Evolutionary conservation across 2,888 invertebrate genomes (phyloP), one percentile per base, ranked within the genome.

Genomic region (Neocrepidodera transversa): DNA sequence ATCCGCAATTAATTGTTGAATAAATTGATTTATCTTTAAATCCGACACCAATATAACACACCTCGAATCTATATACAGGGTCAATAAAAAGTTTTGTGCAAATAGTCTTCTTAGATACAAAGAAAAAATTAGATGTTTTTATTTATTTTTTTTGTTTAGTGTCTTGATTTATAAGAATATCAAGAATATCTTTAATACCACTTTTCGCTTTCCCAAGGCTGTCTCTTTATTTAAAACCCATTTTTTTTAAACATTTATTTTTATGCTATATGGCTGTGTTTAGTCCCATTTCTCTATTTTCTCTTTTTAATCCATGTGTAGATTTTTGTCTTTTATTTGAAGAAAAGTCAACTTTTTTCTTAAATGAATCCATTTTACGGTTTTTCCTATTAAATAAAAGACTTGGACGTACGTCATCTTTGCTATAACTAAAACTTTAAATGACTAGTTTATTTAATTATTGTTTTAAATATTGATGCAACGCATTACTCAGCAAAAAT

Each of bases 181-280:
- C 78, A 54, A 90, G 84, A 0, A 90, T 90, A 70, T 87, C 88
- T 4, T 79, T 78, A 23, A 84, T 80, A 36, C 86, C 86, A 73
- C 73, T 66, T 74, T 76, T 82, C 60, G 81, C 79, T 79, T 88
- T 90, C 7, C 93, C 93, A 20, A 94, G 80, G 0, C 87, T 85
- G 71, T 85, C 85, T 2, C 93, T 93, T n/a, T 90, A 87, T 76
- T 90, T 91, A 71, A 90, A 95, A 0, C 94, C 94, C 93, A 95
- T 94, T 82, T 92, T 93, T 66, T 89, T 86, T 4, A 91, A 95
- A 0, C 94, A 94, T 80, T 90, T 91, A 72, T 92, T 93, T 26
- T 85, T 83, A 36, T 82, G 79, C 10, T 84, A 77, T 36, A 93
- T 82, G 0, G 89, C 87, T 54, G 83, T 84, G n/a, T 82, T 83